phyloP scores from a whole-genome alignment of 2,797 vertebrate genomes.

The Melanotaenia trifasciata region DNA sequence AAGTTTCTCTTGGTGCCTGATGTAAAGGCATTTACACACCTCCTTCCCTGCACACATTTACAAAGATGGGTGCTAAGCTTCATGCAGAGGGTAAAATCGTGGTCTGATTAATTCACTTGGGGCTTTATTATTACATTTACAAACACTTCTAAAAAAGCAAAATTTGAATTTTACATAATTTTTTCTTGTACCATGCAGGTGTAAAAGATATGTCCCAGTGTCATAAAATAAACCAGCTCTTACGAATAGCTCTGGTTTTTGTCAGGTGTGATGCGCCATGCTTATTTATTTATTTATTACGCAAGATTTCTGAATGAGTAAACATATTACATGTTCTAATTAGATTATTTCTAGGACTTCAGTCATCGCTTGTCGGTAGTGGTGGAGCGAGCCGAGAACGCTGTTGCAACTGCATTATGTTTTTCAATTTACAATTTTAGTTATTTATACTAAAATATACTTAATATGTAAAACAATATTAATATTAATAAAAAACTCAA shows the following conservation, averaged over 20 bases:
- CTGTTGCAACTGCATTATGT: no score
- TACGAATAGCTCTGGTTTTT: neutral
- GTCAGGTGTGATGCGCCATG: neutral
- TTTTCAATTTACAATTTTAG: no score
- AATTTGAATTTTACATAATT: no score
- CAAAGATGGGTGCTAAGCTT: neutral
- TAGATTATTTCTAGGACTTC: neutral
- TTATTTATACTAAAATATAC: no score
- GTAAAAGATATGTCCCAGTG: neutral
- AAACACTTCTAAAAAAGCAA: no score
- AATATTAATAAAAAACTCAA: no score
- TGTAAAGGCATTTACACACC: slow-evolving; percentile 55
- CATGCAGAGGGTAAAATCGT: slow-evolving; percentile 13
- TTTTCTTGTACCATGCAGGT: no score
- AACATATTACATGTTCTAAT: neutral
- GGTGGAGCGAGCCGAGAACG: no score
- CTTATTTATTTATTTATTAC: neutral
- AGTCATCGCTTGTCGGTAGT: no score
- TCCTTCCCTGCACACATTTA: slow-evolving; percentile 22
- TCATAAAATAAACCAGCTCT: neutral
- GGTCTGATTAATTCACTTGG: neutral
- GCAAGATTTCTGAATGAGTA: neutral
- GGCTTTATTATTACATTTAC: no score
- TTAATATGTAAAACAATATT: no score
- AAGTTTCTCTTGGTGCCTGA: slow-evolving; percentile 29